Percentiles rank a stretch among this genome's conserved stretches.
Conservation (phyloP, 2,888 invertebrate species). For the Caenorhabditis uteleia region DNA sequence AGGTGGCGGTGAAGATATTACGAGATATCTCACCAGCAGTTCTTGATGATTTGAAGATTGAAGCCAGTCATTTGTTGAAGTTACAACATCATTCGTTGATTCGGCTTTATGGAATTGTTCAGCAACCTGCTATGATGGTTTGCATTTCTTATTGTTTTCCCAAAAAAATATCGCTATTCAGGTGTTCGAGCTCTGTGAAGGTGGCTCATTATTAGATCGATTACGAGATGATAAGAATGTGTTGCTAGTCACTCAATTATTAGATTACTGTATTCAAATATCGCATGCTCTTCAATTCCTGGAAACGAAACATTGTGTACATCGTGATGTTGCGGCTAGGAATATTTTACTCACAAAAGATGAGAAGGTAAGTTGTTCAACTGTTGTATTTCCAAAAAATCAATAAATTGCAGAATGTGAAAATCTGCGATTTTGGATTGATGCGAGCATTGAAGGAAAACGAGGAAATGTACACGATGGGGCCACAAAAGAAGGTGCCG, state of each 20-base stretch:
- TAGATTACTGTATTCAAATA: conserved; percentile 80
- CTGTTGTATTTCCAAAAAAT: background rate
- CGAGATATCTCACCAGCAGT: conserved; percentile 90
- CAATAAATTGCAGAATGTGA: conserved; percentile 78
- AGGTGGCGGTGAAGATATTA: conserved; percentile 93
- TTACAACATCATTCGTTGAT: conserved; percentile 83
- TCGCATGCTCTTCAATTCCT: conserved; percentile 88
- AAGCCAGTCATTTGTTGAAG: conserved; percentile 52
- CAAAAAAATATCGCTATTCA: conserved; percentile 43
- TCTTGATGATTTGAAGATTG: conserved; percentile 86
- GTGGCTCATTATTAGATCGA: conserved; percentile 72
- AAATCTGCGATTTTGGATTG: conserved; percentile 97
- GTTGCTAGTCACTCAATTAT: conserved; percentile 84
- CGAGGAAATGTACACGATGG: conserved; percentile 98
- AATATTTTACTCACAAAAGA: conserved; percentile 85
- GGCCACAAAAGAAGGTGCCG: conserved; percentile 92
- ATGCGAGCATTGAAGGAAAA: conserved; percentile 93
- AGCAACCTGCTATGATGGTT: conserved; percentile 95
- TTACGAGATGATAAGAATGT: conserved; percentile 78
- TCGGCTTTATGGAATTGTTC: conserved; percentile 89
- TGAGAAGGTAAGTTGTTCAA: conserved; percentile 79
- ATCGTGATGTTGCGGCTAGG: conserved; percentile 92
- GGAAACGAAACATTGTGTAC: conserved; percentile 89
- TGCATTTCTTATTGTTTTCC: conserved; percentile 22
- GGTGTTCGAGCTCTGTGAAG: conserved; percentile 73